Percentiles rank a stretch among this genome's conserved stretches.
Conservation (phyloP, 2,113 vertebrate species). For the Amblyopsis rosae region DNA sequence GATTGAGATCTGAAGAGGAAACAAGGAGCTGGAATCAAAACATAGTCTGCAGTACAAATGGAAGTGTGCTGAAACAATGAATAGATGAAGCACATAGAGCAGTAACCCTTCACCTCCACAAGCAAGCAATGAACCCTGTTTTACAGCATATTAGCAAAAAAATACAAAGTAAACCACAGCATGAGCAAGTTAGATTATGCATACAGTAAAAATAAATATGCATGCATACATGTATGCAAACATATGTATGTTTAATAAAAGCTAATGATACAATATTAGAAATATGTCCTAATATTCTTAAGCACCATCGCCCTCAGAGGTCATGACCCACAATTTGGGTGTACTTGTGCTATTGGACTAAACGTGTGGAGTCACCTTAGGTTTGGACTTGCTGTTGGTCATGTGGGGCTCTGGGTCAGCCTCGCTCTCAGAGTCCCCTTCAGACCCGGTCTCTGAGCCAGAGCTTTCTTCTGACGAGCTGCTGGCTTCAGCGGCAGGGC, state of each 20-base stretch:
- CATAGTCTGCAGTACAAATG: slow-evolving; percentile 82
- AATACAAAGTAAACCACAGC: too few species aligned
- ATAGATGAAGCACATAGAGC: neutral
- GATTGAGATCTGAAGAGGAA: neutral
- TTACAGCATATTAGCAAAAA: too few species aligned
- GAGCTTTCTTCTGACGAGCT: slow-evolving; percentile 80
- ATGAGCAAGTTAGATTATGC: too few species aligned
- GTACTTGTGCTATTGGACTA: neutral
- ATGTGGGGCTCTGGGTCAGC: slow-evolving; percentile 40
- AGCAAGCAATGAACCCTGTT: too few species aligned
- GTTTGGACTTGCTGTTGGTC: slow-evolving; percentile 39
- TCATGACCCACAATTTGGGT: too few species aligned
- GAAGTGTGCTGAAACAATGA: slow-evolving; percentile 6
- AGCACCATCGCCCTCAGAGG: neutral
- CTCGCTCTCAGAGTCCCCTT: slow-evolving; percentile 66
- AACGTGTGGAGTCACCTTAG: slow-evolving; percentile 57
- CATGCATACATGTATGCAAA: too few species aligned
- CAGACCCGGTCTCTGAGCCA: slow-evolving; percentile 78
- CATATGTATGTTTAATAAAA: too few species aligned
- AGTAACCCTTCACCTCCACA: too few species aligned
- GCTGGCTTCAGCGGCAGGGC: slow-evolving; percentile 46
- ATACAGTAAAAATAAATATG: too few species aligned
- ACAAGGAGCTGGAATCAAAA: slow-evolving; percentile 83
- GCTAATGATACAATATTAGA: too few species aligned
- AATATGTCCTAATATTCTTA: too few species aligned